Conservation (phyloP, 2,113 vertebrate species). For the Leucopsar rothschildi region DNA sequence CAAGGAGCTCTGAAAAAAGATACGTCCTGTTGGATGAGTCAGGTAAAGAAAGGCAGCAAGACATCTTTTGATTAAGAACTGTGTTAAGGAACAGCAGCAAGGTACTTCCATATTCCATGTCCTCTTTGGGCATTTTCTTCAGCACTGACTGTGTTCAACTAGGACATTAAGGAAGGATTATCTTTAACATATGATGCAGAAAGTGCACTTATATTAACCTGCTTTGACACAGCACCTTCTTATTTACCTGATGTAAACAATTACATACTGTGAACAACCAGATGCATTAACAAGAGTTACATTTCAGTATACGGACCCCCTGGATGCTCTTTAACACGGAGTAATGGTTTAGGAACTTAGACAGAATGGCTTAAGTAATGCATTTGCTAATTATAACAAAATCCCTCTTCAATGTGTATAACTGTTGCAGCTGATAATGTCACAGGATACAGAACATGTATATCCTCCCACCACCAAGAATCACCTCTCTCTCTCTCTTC, state of each 20-base stretch:
- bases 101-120: slow-evolving; percentile 28
- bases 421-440: background rate
- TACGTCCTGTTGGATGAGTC: slow-evolving; percentile 81
- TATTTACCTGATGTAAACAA: background rate
- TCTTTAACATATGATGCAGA: background rate
- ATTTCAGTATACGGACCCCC: background rate
- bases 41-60: slow-evolving; percentile 68
- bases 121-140: slow-evolving; percentile 12
- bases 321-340: background rate
- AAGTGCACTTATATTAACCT: background rate
- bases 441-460: slow-evolving; percentile 83
- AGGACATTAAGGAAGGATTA: background rate
- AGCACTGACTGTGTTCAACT: background rate
- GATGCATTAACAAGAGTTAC: background rate
- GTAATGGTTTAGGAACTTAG: background rate
- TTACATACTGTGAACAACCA: background rate
- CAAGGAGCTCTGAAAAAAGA: slow-evolving; percentile 75
- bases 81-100: slow-evolving; percentile 79
- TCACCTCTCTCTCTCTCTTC: slow-evolving; percentile 97
- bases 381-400: background rate
- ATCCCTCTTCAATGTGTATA: background rate
- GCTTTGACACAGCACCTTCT: background rate
- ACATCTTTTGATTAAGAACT: slow-evolving; percentile 70
- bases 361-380: background rate
- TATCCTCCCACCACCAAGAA: slow-evolving; percentile 82